Conservation (phyloP, 35 echinoderm and acorn worm genomes). For the Strongylocentrotus purpuratus region DNA sequence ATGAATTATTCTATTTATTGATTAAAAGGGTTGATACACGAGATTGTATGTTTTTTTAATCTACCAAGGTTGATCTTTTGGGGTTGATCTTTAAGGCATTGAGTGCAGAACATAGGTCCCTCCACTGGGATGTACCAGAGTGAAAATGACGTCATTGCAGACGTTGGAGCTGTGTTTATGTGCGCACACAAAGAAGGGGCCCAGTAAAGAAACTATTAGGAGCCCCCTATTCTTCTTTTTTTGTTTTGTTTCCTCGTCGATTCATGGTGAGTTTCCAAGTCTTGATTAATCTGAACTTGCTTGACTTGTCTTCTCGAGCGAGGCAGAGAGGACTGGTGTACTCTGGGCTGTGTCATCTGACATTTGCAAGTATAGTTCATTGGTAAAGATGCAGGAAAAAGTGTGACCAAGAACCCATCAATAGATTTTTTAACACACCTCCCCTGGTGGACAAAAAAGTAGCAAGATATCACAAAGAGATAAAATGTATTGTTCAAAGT, state of each 20-base stretch:
- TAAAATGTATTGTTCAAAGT: not conserved
- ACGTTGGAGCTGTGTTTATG: not conserved
- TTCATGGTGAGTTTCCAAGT: not conserved
- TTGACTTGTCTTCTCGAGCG: not conserved
- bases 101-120: too few relatives aligned
- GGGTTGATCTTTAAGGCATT: too few relatives aligned
- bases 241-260: not conserved
- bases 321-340: not conserved
- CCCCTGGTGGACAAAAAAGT: not conserved
- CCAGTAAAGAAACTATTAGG: too few relatives aligned
- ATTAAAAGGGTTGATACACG: too few relatives aligned
- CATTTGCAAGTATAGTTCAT: not conserved
- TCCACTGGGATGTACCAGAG: not conserved
- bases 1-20: too few relatives aligned
- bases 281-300: not conserved
- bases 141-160: not conserved
- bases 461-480: not conserved
- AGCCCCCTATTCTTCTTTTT: not conserved
- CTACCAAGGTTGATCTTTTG: too few relatives aligned
- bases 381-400: not conserved
- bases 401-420: too few relatives aligned
- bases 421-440: not conserved
- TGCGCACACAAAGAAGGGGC: too few relatives aligned
- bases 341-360: not conserved
- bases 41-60: too few relatives aligned